phyloP scores from a whole-genome alignment of 2,888 invertebrate genomes.

The Nomada hirtipes region DNA sequence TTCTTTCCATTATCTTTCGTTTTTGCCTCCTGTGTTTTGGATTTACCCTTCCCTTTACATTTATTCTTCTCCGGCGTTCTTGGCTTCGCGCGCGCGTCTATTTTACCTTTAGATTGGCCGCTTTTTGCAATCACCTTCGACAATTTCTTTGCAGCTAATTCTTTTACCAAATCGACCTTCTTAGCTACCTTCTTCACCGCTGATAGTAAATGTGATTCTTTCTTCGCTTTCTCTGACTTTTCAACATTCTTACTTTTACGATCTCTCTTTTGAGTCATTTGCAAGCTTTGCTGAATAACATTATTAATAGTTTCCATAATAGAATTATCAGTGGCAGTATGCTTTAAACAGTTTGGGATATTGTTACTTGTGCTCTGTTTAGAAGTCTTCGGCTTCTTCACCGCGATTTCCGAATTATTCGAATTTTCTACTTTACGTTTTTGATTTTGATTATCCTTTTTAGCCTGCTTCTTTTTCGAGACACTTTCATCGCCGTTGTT shows the following conservation, averaged over 20 bases:
- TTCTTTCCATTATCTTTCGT: conserved; percentile 59
- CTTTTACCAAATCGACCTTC: conserved; percentile 83
- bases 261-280: conserved; percentile 80
- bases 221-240: conserved; percentile 74
- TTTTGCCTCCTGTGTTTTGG: conserved; percentile 51
- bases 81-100: conserved; percentile 60
- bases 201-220: conserved; percentile 67
- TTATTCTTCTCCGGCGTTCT: conserved; percentile 67
- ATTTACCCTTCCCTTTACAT: conserved; percentile 54
- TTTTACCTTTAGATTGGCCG: conserved; percentile 63
- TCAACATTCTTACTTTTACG: conserved; percentile 73
- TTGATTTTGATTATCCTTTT: conserved; percentile 57
- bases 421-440: conserved; percentile 77
- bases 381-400: conserved; percentile 78
- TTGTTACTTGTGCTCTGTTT: conserved; percentile 79
- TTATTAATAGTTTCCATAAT: conserved; percentile 82
- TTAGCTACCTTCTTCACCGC: conserved; percentile 82
- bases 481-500: conserved; percentile 59
- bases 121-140: conserved; percentile 64
- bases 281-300: conserved; percentile 80
- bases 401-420: conserved; percentile 66
- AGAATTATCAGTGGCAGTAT: conserved; percentile 74
- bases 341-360: conserved; percentile 63
- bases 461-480: conserved; percentile 78
- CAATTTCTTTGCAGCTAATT: conserved; percentile 71